These are phyloP conservation scores for Oppia nitens DNA, from an alignment of 1,140 invertebrate genomes.

Conservation along the genomic window DNA sequence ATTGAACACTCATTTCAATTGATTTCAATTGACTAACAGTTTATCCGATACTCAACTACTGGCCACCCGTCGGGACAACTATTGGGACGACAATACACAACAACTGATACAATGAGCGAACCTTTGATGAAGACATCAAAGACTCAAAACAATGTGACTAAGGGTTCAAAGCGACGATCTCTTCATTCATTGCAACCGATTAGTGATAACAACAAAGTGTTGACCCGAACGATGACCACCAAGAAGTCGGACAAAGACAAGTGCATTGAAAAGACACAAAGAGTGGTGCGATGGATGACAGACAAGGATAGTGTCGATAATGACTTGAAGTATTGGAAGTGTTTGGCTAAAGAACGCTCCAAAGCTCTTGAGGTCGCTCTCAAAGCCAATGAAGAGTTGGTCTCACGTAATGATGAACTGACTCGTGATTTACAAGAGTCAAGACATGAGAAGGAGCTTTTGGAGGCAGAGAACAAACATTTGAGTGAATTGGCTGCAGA, in stretches of 20 bases:
- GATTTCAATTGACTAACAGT: too few relatives aligned
- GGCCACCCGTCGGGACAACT: too few relatives aligned
- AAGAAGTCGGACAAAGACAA: background rate
- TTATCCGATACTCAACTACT: too few relatives aligned
- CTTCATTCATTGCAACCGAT: background rate
- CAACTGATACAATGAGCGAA: too few relatives aligned
- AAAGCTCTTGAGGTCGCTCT: background rate
- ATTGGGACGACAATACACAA: too few relatives aligned
- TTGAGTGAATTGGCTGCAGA: conserved; percentile 1
- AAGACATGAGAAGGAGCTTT: background rate
- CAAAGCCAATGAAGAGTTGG: background rate
- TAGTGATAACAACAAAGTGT: background rate
- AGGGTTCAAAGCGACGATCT: background rate
- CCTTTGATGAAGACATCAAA: background rate
- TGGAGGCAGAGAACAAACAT: background rate
- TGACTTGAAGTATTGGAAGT: conserved; percentile 1
- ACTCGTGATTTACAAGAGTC: too few relatives aligned
- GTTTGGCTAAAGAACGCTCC: background rate
- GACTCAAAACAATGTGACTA: background rate
- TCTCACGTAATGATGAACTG: too few relatives aligned
- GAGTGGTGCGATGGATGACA: background rate
- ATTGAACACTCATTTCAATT: too few relatives aligned
- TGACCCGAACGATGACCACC: background rate
- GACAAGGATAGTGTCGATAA: background rate
- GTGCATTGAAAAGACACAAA: background rate